Percentiles rank a stretch among this genome's conserved stretches.
phyloP scores from a whole-genome alignment of 2,888 invertebrate genomes.

The Portevinia maculata region DNA sequence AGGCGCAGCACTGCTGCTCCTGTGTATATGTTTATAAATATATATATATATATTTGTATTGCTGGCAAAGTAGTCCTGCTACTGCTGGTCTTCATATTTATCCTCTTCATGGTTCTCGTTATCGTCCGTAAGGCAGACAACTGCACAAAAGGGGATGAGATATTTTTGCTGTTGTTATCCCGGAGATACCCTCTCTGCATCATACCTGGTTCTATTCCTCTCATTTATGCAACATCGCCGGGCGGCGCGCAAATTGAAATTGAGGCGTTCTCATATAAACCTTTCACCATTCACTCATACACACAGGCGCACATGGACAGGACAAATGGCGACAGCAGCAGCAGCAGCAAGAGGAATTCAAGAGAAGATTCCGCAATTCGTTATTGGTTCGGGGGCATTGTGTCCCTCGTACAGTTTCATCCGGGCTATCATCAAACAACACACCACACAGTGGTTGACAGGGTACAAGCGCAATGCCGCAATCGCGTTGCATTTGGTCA shows the following conservation, averaged over 20 bases:
- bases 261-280: conserved; percentile 51
- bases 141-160: conserved; percentile 23
- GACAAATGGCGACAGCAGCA: not conserved
- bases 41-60: conserved; percentile 41
- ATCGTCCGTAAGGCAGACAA: conserved; percentile 14
- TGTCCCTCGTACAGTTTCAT: conserved; percentile 24
- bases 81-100: conserved; percentile 14
- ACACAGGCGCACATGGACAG: not conserved
- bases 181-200: not conserved
- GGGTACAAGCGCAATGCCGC: conserved; percentile 67
- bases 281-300: conserved; percentile 57
- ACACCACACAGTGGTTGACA: conserved; percentile 67
- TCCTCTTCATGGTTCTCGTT: conserved; percentile 3
- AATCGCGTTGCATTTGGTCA: conserved; percentile 23
- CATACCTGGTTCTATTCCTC: conserved; percentile 33
- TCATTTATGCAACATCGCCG: conserved; percentile 5
- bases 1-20: conserved; percentile 10
- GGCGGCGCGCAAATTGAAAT: conserved; percentile 34
- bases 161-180: conserved; percentile 20
- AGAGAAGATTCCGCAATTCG: conserved; percentile 56
- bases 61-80: conserved; percentile 51
- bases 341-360: conserved; percentile 21
- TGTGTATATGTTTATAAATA: conserved; percentile 17
- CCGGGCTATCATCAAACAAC: conserved; percentile 52
- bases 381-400: conserved; percentile 64